Percentiles rank a stretch among this genome's conserved stretches.
These are phyloP conservation scores for Gari tellinella DNA, from an alignment of 2,888 invertebrate genomes.

Conservation along the genomic window DNA sequence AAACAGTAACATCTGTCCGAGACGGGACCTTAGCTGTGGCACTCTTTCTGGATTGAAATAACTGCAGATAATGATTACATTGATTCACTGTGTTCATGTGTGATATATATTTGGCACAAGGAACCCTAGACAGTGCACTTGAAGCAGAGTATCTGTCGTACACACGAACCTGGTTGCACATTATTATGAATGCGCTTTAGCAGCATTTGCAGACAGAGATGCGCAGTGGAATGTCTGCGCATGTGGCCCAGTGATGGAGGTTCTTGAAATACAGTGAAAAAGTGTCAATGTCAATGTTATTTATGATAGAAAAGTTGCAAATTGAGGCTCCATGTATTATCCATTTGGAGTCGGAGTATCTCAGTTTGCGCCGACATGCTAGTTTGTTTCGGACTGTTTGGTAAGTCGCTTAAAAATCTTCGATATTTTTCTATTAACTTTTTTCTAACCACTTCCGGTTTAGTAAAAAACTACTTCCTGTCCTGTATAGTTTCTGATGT, in stretches of 20 bases:
- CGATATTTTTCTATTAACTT: constrained; percentile 15
- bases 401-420: constrained; percentile 55
- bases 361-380: constrained; percentile 74
- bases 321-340: constrained; percentile 70
- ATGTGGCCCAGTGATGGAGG: constrained; percentile 56
- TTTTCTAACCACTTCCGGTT: constrained; percentile 56
- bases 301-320: constrained; percentile 55
- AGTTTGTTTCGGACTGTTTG: constrained; percentile 77
- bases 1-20: too few species aligned
- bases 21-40: constrained; percentile 12
- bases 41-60: neutral
- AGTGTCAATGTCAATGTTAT: constrained; percentile 61
- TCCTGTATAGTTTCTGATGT: constrained; percentile 43
- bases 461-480: constrained; percentile 67
- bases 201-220: constrained; percentile 62
- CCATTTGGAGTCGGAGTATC: constrained; percentile 63
- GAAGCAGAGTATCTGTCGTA: too few species aligned
- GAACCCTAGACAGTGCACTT: too few species aligned
- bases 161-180: constrained; percentile 21
- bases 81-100: too few species aligned
- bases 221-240: constrained; percentile 72
- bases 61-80: neutral
- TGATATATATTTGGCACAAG: too few species aligned
- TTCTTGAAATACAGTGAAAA: constrained; percentile 44
- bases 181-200: constrained; percentile 41